A percentile compares a stretch with the other conserved stretches of the same genome.
phyloP scores from a whole-genome alignment of 2,113 vertebrate genomes.

The Bettongia penicillata region DNA sequence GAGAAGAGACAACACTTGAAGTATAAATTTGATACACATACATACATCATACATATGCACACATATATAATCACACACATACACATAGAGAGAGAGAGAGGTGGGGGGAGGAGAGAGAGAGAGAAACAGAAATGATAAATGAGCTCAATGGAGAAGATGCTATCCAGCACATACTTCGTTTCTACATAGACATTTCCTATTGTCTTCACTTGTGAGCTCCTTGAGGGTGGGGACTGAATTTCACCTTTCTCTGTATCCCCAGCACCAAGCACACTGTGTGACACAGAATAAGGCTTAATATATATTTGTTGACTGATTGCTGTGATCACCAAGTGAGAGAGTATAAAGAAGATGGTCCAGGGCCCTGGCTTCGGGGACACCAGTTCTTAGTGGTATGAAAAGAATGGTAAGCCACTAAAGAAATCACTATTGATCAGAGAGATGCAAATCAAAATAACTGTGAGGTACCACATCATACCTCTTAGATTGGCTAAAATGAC shows the following conservation, averaged over 20 bases:
- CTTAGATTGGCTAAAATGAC: too few relatives aligned
- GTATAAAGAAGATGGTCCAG: neutral
- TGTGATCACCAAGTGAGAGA: neutral
- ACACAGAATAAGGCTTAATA: neutral
- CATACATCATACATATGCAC: too few relatives aligned
- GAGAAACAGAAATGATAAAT: neutral
- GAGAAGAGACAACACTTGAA: slow-evolving; percentile 12
- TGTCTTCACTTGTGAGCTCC: neutral
- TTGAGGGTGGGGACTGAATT: neutral
- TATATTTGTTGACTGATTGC: neutral
- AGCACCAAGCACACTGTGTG: neutral
- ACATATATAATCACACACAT: too few relatives aligned
- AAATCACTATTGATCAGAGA: too few relatives aligned
- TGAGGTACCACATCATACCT: too few relatives aligned
- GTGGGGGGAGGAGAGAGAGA: too few relatives aligned
- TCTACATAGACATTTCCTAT: neutral
- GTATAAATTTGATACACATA: neutral
- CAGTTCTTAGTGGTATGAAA: neutral
- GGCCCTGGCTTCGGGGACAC: neutral
- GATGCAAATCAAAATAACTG: too few relatives aligned
- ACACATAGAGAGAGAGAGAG: too few relatives aligned
- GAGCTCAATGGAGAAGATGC: neutral
- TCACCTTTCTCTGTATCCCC: neutral
- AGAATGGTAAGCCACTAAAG: neutral
- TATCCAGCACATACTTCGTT: neutral